These are phyloP conservation scores for Chrysopilus asiliformis DNA, from an alignment of 2,888 invertebrate genomes.

Conservation along the genomic window DNA sequence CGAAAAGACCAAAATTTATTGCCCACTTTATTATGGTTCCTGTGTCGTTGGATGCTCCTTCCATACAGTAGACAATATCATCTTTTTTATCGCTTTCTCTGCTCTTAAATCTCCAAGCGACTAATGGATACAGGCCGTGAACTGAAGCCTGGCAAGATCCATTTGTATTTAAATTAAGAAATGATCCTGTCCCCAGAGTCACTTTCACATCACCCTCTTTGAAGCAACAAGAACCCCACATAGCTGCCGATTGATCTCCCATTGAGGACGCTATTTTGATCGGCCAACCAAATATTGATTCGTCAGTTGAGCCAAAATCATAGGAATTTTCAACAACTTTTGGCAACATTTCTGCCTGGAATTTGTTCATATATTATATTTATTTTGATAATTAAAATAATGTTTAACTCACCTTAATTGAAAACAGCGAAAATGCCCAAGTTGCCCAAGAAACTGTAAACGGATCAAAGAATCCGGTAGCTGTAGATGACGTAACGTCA, in stretches of 20 bases:
- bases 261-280: slow-evolving; percentile 52
- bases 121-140: slow-evolving; percentile 78
- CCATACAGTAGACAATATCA: slow-evolving; percentile 59
- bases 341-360: slow-evolving; percentile 60
- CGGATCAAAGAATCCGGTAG: slow-evolving; percentile 88
- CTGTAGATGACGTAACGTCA: slow-evolving; percentile 82
- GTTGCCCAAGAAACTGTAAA: slow-evolving; percentile 75
- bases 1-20: slow-evolving; percentile 51
- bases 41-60: slow-evolving; percentile 79
- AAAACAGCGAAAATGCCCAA: slow-evolving; percentile 11
- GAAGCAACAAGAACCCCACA: slow-evolving; percentile 79
- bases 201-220: slow-evolving; percentile 66
- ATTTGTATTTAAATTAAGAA: slow-evolving; percentile 75
- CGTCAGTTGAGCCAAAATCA: slow-evolving; percentile 54
- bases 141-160: slow-evolving; percentile 61
- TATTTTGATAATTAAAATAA: neutral
- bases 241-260: slow-evolving; percentile 68
- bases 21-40: slow-evolving; percentile 83
- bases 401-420: slow-evolving; percentile 9
- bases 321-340: slow-evolving; percentile 64
- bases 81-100: slow-evolving; percentile 22
- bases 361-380: slow-evolving; percentile 1
- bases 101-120: slow-evolving; percentile 62
- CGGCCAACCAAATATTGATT: slow-evolving; percentile 55
- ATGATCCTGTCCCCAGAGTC: slow-evolving; percentile 86